Base-by-base conservation (phyloP, 2,888 invertebrate genomes). In the Homarus gammarus region DNA sequence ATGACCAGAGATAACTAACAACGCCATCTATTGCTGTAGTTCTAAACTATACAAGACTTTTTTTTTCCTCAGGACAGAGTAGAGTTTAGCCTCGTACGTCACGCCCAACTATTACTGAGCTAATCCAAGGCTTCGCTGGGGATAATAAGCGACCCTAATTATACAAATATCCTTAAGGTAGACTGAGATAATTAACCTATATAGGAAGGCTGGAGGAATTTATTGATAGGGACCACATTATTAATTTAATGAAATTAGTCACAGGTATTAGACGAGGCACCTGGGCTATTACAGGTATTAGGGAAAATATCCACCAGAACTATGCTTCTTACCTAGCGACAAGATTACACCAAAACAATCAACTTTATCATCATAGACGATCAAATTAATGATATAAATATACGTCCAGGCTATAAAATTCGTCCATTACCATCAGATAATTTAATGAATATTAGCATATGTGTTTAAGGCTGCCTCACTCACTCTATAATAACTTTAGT, bases 91-190 rank as follows among this genome's bases (percentile, higher is more conserved):
- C n/a, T n/a, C 31, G 77, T 36, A n/a, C 33, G 56, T 56, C 15
- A 18, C 56, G 31, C 51, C 56, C 6, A 6, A 27, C 15, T 72
- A 72, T 72, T 36, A 22, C 18, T 1, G 72, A 36, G 40, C 22
- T 27, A 36, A 31, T 38, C 38, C 22, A 33, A 8, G 38, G 15
- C 15, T 27, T 36, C 36, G 36, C 38, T 72, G 3, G 10, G 15
- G 36, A 56, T 77, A 49, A 77, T 78, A 40, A 78, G 78, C 36
- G 36, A 36, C 33, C n/a, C 33, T 78, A 78, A 78, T 78, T 78
- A 49, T 61, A 78, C 56, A 78, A 78, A 78, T 56, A 78, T 56
- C 78, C 78, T 78, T 5, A 56, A 56, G 56, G 56, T 27, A 78
- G 56, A 36, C 31, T 51, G 51, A 27, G 77, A n/a, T n/a, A n/a